Base-by-base conservation (phyloP, 2,113 vertebrate genomes). In the Pollachius pollachius region DNA sequence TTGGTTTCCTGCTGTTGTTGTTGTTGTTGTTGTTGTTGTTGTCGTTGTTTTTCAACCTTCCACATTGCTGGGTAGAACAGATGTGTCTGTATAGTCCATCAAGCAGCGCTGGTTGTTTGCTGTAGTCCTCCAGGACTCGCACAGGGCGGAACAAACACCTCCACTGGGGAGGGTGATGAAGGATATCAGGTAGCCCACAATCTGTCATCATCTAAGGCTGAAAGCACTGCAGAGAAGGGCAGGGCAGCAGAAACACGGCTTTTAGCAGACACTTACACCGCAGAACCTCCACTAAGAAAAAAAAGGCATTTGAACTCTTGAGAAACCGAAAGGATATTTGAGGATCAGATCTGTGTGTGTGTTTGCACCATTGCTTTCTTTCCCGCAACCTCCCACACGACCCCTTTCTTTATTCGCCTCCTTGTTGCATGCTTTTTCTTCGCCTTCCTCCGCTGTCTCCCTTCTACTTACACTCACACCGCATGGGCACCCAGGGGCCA, bases 101-200 rank as follows among this genome's bases (percentile, higher is more conserved):
- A 88, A 85, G 88, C 73, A 48, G 64, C 64, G 72, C 83, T 80
- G 76, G 79, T 88, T 89, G 88, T 86, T 87, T 81, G 85, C 85
- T 76, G 83, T 76, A 82, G 82, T 90, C 88, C 89, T 88, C 64
- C 62, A 87, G 87, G 90, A 89, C 83, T 83, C 71, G 85, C 85
- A 81, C 66, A 11, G 87, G 81, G 88, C 69, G 84, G 79, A 89
- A 90, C 84, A 88, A 89, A 89, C 84, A 81, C 85, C 88, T 90
- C 89, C 87, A 81, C 78, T 81, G 81, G 87, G 88, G 85, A 88
- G 83, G 79, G 85, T 85, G 89, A 88, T 90, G 90, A 88, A 90
- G 88, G 86, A 88, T 91, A 91, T 93, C 91, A 91, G 89, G 87
- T 91, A 89, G 83, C 90, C 87, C 74, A 61, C 90, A 91, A 91